Conservation (phyloP, 2,888 invertebrate species). For the Nomada goodeniana region DNA sequence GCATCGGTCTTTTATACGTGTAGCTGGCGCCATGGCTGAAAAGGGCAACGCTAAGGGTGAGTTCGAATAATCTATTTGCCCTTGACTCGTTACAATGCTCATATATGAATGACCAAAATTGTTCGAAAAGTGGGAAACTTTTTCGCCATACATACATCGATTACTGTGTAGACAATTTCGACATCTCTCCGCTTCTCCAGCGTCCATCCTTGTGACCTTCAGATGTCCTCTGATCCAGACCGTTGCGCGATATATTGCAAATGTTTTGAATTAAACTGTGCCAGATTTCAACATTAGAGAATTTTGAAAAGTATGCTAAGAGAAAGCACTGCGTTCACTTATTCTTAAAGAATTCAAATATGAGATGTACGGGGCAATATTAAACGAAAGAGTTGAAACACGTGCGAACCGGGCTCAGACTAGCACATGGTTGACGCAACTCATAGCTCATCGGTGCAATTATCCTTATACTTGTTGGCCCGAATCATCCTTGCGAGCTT, state of each 20-base stretch:
- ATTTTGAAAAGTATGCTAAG: not conserved
- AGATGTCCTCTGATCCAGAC: conserved; percentile 48
- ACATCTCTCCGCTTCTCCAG: no score
- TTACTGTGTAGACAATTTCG: not conserved
- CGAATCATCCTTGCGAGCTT: not conserved
- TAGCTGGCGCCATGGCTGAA: conserved; percentile 26
- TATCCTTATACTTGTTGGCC: not conserved
- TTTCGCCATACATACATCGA: not conserved
- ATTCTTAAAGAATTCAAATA: not conserved
- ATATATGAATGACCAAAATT: not conserved
- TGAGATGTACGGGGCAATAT: conserved; percentile 12
- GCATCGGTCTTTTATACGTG: not conserved
- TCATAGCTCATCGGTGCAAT: not conserved
- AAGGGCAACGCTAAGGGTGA: conserved; percentile 34
- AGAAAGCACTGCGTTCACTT: not conserved
- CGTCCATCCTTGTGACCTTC: conserved; percentile 52
- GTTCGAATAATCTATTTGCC: conserved; percentile 1
- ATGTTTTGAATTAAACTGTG: not conserved
- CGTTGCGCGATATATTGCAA: no score
- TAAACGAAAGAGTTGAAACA: not conserved
- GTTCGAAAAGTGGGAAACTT: not conserved
- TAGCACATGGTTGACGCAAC: conserved; percentile 16
- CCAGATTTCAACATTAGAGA: not conserved
- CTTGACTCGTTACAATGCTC: not conserved
- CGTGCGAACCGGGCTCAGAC: not conserved